Base-by-base conservation (phyloP, 2,797 vertebrate species). In the Spinus pinus region DNA sequence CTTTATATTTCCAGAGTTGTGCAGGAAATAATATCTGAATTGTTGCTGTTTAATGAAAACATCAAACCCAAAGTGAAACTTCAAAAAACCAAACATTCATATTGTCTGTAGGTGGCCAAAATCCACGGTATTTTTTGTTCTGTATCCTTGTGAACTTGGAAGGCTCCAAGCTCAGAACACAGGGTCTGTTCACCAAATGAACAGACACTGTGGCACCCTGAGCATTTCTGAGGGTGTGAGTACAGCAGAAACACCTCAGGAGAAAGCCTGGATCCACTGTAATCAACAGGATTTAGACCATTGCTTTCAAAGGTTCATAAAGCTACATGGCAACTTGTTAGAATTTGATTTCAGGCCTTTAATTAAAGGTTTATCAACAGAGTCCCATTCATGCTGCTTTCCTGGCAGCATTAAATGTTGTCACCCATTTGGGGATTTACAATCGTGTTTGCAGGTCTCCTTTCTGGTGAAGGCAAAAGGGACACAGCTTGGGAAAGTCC, bases 311-410 rank as follows among this genome's bases (percentile, higher is more conserved):
- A 75, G n/a, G 53, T 75, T 61, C 46, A 12, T 71, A 72, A 86
- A 31, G 37, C 53, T 74, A 74, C 23, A 13, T 11, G 65, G 58
- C 6, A 81, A 27, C 69, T 62, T 78, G 57, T 58, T 83, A 58
- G 44, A 81, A 69, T 86, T 93, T 78, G 8, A 91, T 91, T 93
- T 78, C 82, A 95, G 47, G 16, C 20, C 27, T 83, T 94, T 93
- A 86, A 88, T 90, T 96, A 81, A 85, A 77, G n/a, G 20, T 64
- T 83, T 83, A 54, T 47, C 28, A 77, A 24, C 53, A 69, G 47
- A 61, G 8, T 70, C 27, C 27, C n/a, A 37, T 33, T 74, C 51
- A 37, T n/a, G 37, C 31, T 74, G 11, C 22, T 31, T 72, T 91
- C 22, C 49, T n/a, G 30, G 65, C 50, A 74, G 50, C 42, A 42